Evolutionary conservation across 2,113 vertebrate genomes (phyloP), one percentile per base, ranked within the genome.

Genomic region (Hippocampus comes): DNA sequence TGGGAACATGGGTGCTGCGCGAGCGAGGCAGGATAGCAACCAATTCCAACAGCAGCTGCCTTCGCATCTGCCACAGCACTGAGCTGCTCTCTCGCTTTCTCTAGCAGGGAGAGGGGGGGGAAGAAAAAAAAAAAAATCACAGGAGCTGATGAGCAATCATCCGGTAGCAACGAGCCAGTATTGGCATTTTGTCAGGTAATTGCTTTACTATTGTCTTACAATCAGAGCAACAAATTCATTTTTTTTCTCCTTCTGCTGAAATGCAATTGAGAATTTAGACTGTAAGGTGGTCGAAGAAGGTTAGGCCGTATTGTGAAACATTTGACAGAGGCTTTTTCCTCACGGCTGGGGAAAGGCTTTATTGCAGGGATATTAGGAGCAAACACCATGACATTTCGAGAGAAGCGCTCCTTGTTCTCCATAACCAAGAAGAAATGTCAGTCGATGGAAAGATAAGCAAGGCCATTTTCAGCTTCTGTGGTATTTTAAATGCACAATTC

Each of bases 11-110:
- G 1, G 94, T 94, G 85, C 95, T 97, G 82, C 94, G 94, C 0
- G 95, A 96, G 23, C 95, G 95, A 8, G 97, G 97, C 73, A 99
- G 91, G 88, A 99, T 99, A 82, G 94, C 95, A 72, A 97, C 96
- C 64, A 99, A 87, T 86, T 99, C 97, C 82, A 96, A 89, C 38
- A 99, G 94, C 84, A 99, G 94, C 92, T 98, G 97, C 63, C 95
- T 89, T 64, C 97, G 95, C 97, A 99, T 99, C 78, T 98, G 97
- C 96, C 97, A 98, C 67, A 99, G 93, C 63, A 99, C 96, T 0
- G 97, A 99, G 84, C 95, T 94, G 90, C 96, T 95, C 82, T 98
- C 97, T 76, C 91, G 92, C 89, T 97, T 98, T 77, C 96, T 92
- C 97, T 99, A 90, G 1, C 48, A 63, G 42, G 20, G 48, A 17